These are phyloP conservation scores for Octodon degus DNA, from an alignment of 2,113 vertebrate species.

Conservation along the genomic window DNA sequence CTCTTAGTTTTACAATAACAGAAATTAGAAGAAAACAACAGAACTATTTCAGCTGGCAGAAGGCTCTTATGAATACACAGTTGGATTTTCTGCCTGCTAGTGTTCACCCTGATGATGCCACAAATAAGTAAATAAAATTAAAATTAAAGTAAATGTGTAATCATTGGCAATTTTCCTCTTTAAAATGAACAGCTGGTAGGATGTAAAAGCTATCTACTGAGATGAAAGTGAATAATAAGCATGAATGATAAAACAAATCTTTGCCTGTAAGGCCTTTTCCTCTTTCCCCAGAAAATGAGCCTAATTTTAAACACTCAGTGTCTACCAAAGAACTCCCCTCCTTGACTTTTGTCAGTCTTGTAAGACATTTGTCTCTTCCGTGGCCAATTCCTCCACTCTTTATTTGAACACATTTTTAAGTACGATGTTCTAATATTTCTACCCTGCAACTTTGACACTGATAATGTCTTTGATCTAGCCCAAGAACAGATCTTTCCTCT, in stretches of 20 bases:
- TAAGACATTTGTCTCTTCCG: background rate
- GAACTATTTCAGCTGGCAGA: slow-evolving; percentile 14
- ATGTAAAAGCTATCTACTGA: background rate
- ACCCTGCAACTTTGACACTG: background rate
- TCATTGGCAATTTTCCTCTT: slow-evolving; percentile 29
- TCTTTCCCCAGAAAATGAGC: background rate
- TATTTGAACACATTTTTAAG: slow-evolving; percentile 26
- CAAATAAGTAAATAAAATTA: background rate
- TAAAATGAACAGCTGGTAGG: background rate
- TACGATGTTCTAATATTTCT: background rate
- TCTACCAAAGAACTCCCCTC: background rate
- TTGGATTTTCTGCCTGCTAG: background rate
- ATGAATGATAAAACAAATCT: background rate
- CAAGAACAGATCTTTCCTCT: background rate
- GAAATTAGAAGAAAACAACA: slow-evolving; percentile 2
- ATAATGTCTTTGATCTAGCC: background rate
- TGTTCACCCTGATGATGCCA: background rate
- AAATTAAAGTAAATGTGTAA: background rate
- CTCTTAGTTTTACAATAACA: background rate
- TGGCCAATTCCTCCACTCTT: background rate
- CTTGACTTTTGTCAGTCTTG: background rate
- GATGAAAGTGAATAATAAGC: background rate
- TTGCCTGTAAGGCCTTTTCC: background rate
- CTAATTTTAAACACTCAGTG: background rate
- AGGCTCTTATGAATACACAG: background rate